These are phyloP conservation scores for Pseudorasbora parva DNA, from an alignment of 2,113 vertebrate genomes.

Conservation along the genomic window DNA sequence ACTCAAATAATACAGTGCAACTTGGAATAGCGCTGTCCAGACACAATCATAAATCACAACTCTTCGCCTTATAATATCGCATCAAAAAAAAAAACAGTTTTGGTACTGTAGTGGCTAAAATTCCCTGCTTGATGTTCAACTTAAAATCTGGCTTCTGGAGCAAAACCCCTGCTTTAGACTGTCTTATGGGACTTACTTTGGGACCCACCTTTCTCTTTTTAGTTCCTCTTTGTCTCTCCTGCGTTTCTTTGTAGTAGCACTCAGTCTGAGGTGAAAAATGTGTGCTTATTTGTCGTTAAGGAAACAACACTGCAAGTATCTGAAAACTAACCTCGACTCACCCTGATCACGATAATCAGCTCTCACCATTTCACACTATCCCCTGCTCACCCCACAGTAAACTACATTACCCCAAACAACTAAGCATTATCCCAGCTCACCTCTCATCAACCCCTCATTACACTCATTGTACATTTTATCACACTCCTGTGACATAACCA, in stretches of 20 bases:
- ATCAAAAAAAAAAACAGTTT: not conserved
- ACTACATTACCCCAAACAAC: not conserved
- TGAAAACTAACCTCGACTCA: not conserved
- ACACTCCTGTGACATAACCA: not conserved
- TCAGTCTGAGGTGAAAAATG: constrained; percentile 37
- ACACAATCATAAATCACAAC: not conserved
- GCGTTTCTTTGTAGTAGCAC: constrained; percentile 18
- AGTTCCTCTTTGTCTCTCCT: constrained; percentile 45
- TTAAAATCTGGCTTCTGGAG: not conserved
- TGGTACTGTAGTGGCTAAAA: not conserved
- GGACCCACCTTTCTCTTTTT: not conserved
- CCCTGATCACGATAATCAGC: constrained; percentile 20
- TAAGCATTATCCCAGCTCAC: not conserved
- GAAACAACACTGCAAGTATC: constrained; percentile 21
- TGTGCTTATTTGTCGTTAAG: constrained; percentile 1
- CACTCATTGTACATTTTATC: not conserved
- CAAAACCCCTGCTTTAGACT: not conserved
- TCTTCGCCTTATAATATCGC: not conserved
- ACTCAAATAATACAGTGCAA: not conserved
- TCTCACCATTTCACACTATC: constrained; percentile 41
- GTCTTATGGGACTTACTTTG: not conserved
- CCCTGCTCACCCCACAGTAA: constrained; percentile 17
- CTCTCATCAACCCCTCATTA: not conserved
- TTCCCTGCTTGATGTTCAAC: not conserved
- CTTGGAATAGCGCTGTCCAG: not conserved